Percentiles rank a stretch among this genome's conserved stretches.
phyloP scores from a whole-genome alignment of 2,797 vertebrate genomes.

The Danio tinwini region DNA sequence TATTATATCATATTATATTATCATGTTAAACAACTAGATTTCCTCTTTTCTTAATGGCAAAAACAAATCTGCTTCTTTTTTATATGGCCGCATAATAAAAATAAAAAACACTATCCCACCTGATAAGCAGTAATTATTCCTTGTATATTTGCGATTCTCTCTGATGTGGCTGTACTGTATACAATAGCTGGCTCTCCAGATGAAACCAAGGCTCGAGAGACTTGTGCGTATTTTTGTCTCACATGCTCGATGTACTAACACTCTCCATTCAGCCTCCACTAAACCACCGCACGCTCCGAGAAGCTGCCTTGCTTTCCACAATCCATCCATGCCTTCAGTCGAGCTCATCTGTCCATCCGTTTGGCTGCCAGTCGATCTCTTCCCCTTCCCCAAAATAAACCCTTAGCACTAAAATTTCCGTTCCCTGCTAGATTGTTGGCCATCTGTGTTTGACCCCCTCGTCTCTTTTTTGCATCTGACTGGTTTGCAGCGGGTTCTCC shows the following conservation, averaged over 20 bases:
- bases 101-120: too few species aligned
- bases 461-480: conserved; percentile 67
- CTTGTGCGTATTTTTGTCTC: conserved; percentile 60
- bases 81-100: too few species aligned
- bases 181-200: conserved; percentile 67
- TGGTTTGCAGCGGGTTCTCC: conserved; percentile 95
- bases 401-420: conserved; percentile 66
- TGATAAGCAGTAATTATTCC: too few species aligned
- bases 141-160: too few species aligned
- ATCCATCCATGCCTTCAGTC: conserved; percentile 4
- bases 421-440: conserved; percentile 61
- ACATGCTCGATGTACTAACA: conserved; percentile 64
- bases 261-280: conserved; percentile 58
- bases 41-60: too few species aligned
- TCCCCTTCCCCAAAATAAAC: conserved; percentile 60
- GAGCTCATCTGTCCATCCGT: conserved; percentile 57
- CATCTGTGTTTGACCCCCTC: conserved; percentile 66
- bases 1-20: too few species aligned
- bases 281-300: conserved; percentile 53
- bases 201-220: conserved; percentile 74
- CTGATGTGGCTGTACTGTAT: too few species aligned
- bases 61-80: too few species aligned
- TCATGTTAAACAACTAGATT: too few species aligned
- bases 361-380: conserved; percentile 58
- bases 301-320: conserved; percentile 50